A percentile compares a stretch with the other conserved stretches of the same genome.
Conservation (phyloP, 2,888 invertebrate species). For the Augiades crinisus region DNA sequence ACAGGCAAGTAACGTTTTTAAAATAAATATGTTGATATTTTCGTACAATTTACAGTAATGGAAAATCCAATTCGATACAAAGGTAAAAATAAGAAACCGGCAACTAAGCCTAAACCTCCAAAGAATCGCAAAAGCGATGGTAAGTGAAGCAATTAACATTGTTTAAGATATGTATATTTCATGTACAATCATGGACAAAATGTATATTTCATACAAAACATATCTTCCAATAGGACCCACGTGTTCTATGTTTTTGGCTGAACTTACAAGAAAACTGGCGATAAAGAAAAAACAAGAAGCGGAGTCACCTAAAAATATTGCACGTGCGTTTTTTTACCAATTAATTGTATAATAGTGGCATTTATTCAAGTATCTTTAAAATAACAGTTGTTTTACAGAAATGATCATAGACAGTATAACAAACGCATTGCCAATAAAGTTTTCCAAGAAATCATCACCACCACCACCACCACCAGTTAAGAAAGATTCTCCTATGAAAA, state of each 20-base stretch:
- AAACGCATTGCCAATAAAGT: constrained; percentile 60
- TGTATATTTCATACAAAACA: neutral
- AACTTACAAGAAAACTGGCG: constrained; percentile 59
- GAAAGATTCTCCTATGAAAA: constrained; percentile 51
- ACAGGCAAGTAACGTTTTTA: neutral
- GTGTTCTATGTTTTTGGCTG: constrained; percentile 69
- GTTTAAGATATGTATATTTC: too few relatives aligned
- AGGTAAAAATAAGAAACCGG: constrained; percentile 57
- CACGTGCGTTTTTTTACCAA: constrained; percentile 58
- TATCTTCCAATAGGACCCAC: constrained; percentile 50
- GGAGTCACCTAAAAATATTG: constrained; percentile 52
- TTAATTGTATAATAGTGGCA: too few relatives aligned
- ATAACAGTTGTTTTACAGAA: constrained; percentile 46
- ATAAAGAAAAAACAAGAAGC: constrained; percentile 54
- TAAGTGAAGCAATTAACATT: too few relatives aligned
- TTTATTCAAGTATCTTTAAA: neutral
- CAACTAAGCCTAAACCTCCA: constrained; percentile 52
- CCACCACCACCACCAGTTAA: too few relatives aligned
- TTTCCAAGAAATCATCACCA: constrained; percentile 52
- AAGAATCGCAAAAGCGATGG: constrained; percentile 67
- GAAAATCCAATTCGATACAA: constrained; percentile 56
- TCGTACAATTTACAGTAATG: constrained; percentile 50
- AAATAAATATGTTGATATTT: neutral
- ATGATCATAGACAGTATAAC: constrained; percentile 63
- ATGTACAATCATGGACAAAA: too few relatives aligned